These are phyloP conservation scores for Cinara cedri DNA, from an alignment of 2,888 invertebrate genomes.

Conservation along the genomic window DNA sequence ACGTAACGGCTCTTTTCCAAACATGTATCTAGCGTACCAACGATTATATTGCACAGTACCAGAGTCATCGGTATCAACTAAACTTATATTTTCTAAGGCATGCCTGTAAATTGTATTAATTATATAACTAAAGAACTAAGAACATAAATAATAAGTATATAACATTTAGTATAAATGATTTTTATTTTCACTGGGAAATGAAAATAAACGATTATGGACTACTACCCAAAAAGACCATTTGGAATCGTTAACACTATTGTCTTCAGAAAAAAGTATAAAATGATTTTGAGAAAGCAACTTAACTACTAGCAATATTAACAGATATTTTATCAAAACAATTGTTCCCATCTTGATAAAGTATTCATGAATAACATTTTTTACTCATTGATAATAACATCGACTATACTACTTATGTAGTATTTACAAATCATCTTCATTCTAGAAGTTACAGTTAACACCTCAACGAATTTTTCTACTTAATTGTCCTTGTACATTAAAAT, in stretches of 20 bases:
- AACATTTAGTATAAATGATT: not conserved
- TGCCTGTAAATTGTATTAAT: not conserved
- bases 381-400: no score
- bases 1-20: not conserved
- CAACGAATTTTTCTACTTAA: no score
- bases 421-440: no score
- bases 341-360: not conserved
- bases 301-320: not conserved
- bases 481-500: no score
- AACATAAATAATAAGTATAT: not conserved
- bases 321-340: slow-evolving; percentile 18
- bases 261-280: slow-evolving; percentile 6
- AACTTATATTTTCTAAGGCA: slow-evolving; percentile 20
- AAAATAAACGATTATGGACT: slow-evolving; percentile 6
- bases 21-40: slow-evolving; percentile 12
- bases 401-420: no score
- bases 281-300: not conserved
- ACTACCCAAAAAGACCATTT: not conserved
- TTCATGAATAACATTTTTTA: not conserved
- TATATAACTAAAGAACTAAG: not conserved
- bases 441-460: no score
- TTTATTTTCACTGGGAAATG: not conserved
- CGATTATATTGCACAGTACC: slow-evolving; percentile 6
- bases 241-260: slow-evolving; percentile 1
- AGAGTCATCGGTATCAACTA: not conserved